These are phyloP conservation scores for Thalassoma bifasciatum DNA, from an alignment of 2,113 vertebrate species.

Conservation along the genomic window DNA sequence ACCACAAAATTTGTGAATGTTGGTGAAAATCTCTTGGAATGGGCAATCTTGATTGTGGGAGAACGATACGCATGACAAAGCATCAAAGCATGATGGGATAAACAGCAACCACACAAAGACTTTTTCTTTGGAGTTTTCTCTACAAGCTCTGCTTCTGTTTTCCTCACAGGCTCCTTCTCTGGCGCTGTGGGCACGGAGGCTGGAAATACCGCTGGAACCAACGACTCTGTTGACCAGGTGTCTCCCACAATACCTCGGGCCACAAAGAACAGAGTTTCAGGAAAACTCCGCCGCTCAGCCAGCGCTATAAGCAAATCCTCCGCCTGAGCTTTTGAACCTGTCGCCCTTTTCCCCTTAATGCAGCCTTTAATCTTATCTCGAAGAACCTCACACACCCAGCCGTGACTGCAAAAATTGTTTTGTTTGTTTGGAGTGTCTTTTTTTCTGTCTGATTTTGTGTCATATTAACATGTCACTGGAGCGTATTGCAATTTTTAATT, in stretches of 20 bases:
- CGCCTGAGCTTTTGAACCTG: constrained; percentile 63
- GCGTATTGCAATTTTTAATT: constrained; percentile 70
- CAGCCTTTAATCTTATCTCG: constrained; percentile 63
- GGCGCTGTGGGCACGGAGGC: constrained; percentile 81
- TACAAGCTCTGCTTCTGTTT: constrained; percentile 37
- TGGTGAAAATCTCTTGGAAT: constrained; percentile 47
- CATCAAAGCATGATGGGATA: constrained; percentile 71
- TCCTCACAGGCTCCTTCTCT: constrained; percentile 85
- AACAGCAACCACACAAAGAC: constrained; percentile 14
- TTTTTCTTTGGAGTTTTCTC: not conserved
- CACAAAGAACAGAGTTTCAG: constrained; percentile 79
- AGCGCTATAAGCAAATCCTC: constrained; percentile 86
- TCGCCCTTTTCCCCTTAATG: not conserved
- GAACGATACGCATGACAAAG: constrained; percentile 67
- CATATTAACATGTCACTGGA: constrained; percentile 68
- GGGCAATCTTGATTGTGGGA: constrained; percentile 55
- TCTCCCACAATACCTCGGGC: constrained; percentile 79
- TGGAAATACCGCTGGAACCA: constrained; percentile 32
- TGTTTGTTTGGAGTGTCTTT: constrained; percentile 1
- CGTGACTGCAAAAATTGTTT: constrained; percentile 58
- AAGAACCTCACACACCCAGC: constrained; percentile 64
- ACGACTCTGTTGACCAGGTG: constrained; percentile 75
- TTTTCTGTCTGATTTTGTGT: constrained; percentile 42
- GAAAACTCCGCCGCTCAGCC: constrained; percentile 82
- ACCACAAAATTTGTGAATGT: constrained; percentile 36